Evolutionary conservation across 2,888 invertebrate genomes (phyloP), one percentile per base, ranked within the genome.

Genomic region (Nebria salina): DNA sequence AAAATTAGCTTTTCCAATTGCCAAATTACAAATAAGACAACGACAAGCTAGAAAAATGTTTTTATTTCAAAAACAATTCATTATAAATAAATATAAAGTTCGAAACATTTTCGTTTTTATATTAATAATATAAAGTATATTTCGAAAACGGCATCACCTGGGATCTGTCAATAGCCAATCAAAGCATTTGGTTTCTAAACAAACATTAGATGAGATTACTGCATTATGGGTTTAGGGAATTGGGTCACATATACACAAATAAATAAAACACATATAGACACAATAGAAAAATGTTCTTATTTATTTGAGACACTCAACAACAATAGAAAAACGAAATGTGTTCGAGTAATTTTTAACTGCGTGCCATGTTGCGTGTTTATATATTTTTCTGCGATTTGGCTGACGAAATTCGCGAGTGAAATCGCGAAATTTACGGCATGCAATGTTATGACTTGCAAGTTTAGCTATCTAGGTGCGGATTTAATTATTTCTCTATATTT

Each of bases 341-440:
- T 54, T 11, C 13, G 8, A 54, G 54, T 54, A 54, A 54, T 54
- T 54, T 54, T 54, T 7, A 2, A 7, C 8, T 54, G 54, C 7
- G 4, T 54, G 54, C 20, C 20, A 20, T 20, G 20, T 20, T 54
- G 54, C 13, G 54, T 13, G 54, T 54, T 11, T 54, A 8, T 13
- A 8, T 43, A 0, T 54, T 54, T 8, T 54, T 54, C 7, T 7
- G 54, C 13, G 54, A 11, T 70, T 70, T 20, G 6, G 70, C 70
- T 70, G 70, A 70, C 25, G 70, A 70, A 70, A 70, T 70, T 70
- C 70, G 70, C 26, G 6, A 25, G 15, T 70, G 70, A 70, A 70
- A 15, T 70, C 25, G 70, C 13, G 70, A 25, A 25, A 70, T 70
- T 25, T 70, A 26, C 70, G 68, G 26, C 15, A 70, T 26, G 34